Evolutionary conservation across 2,888 invertebrate species (phyloP).

Genomic region (Bellardia pandia): DNA sequence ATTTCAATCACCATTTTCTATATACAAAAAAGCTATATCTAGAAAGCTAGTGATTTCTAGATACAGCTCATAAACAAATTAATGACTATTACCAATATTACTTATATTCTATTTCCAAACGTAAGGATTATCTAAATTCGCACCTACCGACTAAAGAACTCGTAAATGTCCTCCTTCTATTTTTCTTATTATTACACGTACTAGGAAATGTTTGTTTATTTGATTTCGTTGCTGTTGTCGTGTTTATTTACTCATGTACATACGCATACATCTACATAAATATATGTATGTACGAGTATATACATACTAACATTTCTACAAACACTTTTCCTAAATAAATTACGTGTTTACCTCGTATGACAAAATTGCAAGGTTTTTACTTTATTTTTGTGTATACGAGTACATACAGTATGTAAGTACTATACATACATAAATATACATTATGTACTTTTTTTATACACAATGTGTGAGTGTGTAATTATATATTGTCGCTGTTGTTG

Average conservation of each 20-base stretch:
- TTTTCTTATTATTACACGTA: not conserved
- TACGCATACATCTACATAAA: not conserved
- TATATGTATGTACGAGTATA: not conserved
- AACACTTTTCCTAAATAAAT: constrained; percentile 49
- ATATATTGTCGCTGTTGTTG: not conserved
- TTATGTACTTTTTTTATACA: not conserved
- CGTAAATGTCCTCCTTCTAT: not conserved
- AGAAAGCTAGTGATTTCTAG: no score
- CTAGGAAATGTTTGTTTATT: constrained; percentile 4
- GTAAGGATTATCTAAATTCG: no score
- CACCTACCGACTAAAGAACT: no score
- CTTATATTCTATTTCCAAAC: no score
- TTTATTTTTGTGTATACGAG: constrained; percentile 2
- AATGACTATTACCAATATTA: no score
- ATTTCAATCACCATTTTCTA: no score
- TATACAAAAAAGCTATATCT: no score
- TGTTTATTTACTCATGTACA: constrained; percentile 19
- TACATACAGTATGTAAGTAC: no score
- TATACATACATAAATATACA: no score
- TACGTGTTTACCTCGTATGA: constrained; percentile 54
- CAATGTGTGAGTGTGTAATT: no score
- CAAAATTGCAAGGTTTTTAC: constrained; percentile 52
- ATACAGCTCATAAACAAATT: no score
- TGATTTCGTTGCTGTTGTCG: not conserved
- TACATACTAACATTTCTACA: constrained; percentile 1